Base-by-base conservation (phyloP, 1,140 invertebrate species). In the Zaprionus nigranus region DNA sequence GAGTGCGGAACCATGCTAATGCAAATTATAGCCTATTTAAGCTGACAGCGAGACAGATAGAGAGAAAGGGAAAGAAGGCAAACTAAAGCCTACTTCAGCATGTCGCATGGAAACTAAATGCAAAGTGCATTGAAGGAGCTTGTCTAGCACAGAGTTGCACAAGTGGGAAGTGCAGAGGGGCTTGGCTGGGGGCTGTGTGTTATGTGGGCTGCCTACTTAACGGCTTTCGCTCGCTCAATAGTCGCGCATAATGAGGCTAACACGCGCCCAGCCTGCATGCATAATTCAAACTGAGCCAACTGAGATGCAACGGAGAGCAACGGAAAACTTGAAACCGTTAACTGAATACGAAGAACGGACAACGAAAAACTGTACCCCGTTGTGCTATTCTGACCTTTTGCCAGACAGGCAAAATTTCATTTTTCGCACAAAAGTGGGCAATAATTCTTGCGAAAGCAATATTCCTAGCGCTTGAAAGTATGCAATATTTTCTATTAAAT, bases 1-100 rank as follows among this genome's bases (percentile, higher is more conserved):
- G 84, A 84, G 83, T 81, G 81, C 78, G 78, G 79, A 88, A 85
- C 72, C 84, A 88, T 84, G 85, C 85, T 88, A 88, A 88, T 88
- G 84, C 85, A 88, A 88, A 88, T 88, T 88, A 90, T 83, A 81
- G 84, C 84, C 83, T 90, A 88, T 90, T 84, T 88, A 88, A 88
- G 84, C 58, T 74, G 75, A 80, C 80, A 80, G n/a, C n/a, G 57
- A 77, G 65, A 53, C 54, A 12, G 43, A 51, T 20, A 64, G 30
- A 64, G 28, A 17, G 6, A 67, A 26, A 54, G 17, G 15, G 24
- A 36, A 57, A 58, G 7, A 17, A 24, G 36, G 6, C n/a, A 43
- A 79, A 76, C 77, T 79, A 78, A 79, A 83, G 85, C 81, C 78
- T 88, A 81, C 81, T 81, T 84, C 56, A 88, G 78, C 73, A 56